Percentiles rank a stretch among this genome's conserved stretches.
Evolutionary conservation across 1,140 invertebrate genomes (phyloP).

Genomic region (Phenacoccus solenopsis): DNA sequence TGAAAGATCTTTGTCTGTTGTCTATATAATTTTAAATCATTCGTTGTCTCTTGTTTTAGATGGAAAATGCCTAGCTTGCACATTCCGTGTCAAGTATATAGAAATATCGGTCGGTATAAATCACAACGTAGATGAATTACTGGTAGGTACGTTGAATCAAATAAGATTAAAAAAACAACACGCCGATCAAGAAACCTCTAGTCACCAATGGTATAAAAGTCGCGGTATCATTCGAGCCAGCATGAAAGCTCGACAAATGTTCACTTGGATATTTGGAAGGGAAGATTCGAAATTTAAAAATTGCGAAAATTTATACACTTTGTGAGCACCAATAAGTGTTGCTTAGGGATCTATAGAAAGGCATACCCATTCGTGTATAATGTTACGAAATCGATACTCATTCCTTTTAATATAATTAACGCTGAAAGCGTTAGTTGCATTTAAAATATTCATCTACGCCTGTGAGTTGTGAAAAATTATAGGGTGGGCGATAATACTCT

Average conservation of each 20-base stretch:
- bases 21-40: not conserved
- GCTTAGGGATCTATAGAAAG: no score
- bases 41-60: slow-evolving; percentile 45
- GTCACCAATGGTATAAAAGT: slow-evolving; percentile 62
- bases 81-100: slow-evolving; percentile 73
- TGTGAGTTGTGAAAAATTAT: no score
- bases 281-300: slow-evolving; percentile 82
- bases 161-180: slow-evolving; percentile 42
- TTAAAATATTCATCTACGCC: no score
- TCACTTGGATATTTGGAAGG: slow-evolving; percentile 79
- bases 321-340: no score
- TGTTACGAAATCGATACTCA: no score
- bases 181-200: slow-evolving; percentile 31
- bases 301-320: slow-evolving; percentile 74
- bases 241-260: slow-evolving; percentile 77
- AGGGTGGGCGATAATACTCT: no score
- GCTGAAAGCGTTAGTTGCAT: no score
- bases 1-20: not conserved
- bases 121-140: slow-evolving; percentile 76
- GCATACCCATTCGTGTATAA: no score
- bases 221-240: slow-evolving; percentile 65
- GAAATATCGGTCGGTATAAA: slow-evolving; percentile 83
- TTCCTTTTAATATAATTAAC: no score
- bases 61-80: slow-evolving; percentile 72
- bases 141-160: slow-evolving; percentile 68